Conservation (phyloP, 2,113 vertebrate genomes). For the Periophthalmodon schlosseri region DNA sequence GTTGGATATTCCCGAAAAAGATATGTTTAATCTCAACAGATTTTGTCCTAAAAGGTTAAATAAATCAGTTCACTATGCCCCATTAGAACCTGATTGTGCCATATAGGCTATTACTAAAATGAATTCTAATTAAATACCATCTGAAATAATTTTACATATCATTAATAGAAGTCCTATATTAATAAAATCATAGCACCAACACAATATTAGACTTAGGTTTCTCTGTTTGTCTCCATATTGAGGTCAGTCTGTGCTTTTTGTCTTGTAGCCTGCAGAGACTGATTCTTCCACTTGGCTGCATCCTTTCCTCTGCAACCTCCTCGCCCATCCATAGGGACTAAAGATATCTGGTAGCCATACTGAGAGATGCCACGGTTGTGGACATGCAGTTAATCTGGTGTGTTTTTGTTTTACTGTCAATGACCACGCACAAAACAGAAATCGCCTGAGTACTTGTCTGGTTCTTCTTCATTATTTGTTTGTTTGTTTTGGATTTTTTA, state of each 20-base stretch:
- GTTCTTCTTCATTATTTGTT: background rate
- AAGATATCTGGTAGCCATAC: constrained; percentile 30
- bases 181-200: background rate
- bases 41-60: no score
- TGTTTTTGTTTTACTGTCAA: background rate
- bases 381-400: constrained; percentile 14
- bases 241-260: constrained; percentile 64
- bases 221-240: constrained; percentile 34
- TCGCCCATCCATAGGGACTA: constrained; percentile 38
- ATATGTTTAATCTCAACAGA: no score
- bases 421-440: background rate
- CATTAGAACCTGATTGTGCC: no score
- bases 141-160: no score
- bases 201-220: background rate
- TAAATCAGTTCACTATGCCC: no score
- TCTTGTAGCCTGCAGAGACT: constrained; percentile 58
- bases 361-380: constrained; percentile 36
- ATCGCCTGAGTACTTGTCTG: background rate
- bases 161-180: background rate
- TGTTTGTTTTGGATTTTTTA: no score
- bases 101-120: no score
- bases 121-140: no score
- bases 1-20: no score
- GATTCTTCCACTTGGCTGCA: constrained; percentile 58
- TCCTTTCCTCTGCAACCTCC: constrained; percentile 30